These are phyloP conservation scores for Gambusia yucatana DNA, from an alignment of 2,797 vertebrate species.

Conservation along the genomic window DNA sequence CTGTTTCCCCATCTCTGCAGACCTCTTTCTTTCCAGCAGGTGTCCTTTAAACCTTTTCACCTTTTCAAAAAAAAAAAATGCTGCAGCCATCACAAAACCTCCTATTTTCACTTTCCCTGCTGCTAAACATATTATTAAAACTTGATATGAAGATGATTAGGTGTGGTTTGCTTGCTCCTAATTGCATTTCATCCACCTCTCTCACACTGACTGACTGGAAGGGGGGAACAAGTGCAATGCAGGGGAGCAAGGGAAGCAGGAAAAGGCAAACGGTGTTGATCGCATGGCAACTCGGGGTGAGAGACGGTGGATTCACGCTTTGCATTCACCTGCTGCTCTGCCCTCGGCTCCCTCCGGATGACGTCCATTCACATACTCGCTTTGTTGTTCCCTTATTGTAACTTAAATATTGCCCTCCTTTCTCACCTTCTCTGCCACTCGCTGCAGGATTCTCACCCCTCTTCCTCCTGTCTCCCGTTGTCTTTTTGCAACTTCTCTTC, in stretches of 20 bases:
- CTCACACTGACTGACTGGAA: constrained; percentile 17
- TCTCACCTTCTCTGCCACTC: constrained; percentile 34
- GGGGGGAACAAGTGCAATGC: constrained; percentile 42
- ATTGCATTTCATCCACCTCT: constrained; percentile 32
- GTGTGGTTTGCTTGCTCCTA: constrained; percentile 35
- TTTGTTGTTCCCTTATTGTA: constrained; percentile 15
- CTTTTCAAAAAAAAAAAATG: constrained; percentile 11
- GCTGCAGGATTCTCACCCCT: constrained; percentile 54
- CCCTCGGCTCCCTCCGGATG: constrained; percentile 25
- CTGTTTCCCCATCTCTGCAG: constrained; percentile 2
- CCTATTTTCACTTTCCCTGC: neutral
- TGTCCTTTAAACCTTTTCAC: constrained; percentile 50
- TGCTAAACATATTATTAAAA: constrained; percentile 20
- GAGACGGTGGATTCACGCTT: constrained; percentile 21
- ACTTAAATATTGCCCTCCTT: constrained; percentile 30
- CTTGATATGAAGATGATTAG: constrained; percentile 16
- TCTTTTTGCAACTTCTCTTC: constrained; percentile 52
- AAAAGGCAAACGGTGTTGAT: constrained; percentile 58
- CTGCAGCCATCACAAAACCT: constrained; percentile 1
- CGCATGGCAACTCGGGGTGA: constrained; percentile 30
- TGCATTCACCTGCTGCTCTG: constrained; percentile 40
- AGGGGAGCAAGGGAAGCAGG: constrained; percentile 46
- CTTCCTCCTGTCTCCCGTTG: constrained; percentile 28
- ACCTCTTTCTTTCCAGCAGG: constrained; percentile 29
- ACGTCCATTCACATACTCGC: constrained; percentile 7